These are phyloP conservation scores for Osmerus eperlanus DNA, from an alignment of 2,113 vertebrate species.

Conservation along the genomic window DNA sequence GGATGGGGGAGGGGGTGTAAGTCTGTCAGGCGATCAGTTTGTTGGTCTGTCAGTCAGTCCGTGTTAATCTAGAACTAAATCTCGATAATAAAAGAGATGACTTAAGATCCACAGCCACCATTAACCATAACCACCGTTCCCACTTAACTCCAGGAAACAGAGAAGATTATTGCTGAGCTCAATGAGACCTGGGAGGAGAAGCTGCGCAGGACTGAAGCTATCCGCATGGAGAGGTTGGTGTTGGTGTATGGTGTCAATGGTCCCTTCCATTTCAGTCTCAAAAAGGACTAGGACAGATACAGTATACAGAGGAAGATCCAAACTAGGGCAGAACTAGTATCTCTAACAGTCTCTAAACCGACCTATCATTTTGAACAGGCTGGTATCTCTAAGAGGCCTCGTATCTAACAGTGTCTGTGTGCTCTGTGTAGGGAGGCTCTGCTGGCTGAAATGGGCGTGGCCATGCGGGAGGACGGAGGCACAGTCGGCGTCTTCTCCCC, in stretches of 20 bases:
- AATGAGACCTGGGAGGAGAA: slow-evolving; percentile 99
- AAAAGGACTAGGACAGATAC: too few relatives aligned
- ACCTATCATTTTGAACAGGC: not conserved
- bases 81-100: too few relatives aligned
- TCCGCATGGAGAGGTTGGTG: slow-evolving; percentile 90
- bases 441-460: slow-evolving; percentile 97
- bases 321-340: too few relatives aligned
- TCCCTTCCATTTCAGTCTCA: not conserved
- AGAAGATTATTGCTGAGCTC: slow-evolving; percentile 97
- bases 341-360: too few relatives aligned
- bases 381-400: not conserved
- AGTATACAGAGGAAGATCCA: too few relatives aligned
- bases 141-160: slow-evolving; percentile 80
- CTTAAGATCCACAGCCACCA: too few relatives aligned
- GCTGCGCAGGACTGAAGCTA: slow-evolving; percentile 90
- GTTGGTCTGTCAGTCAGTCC: not conserved
- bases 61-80: too few relatives aligned
- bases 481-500: slow-evolving; percentile 97
- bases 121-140: not conserved
- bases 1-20: too few relatives aligned
- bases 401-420: not conserved
- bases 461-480: slow-evolving; percentile 96
- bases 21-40: not conserved
- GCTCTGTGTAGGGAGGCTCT: slow-evolving; percentile 83
- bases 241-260: not conserved